Evolutionary conservation across 2,888 invertebrate species (phyloP).

Genomic region (Lottia gigantea): DNA sequence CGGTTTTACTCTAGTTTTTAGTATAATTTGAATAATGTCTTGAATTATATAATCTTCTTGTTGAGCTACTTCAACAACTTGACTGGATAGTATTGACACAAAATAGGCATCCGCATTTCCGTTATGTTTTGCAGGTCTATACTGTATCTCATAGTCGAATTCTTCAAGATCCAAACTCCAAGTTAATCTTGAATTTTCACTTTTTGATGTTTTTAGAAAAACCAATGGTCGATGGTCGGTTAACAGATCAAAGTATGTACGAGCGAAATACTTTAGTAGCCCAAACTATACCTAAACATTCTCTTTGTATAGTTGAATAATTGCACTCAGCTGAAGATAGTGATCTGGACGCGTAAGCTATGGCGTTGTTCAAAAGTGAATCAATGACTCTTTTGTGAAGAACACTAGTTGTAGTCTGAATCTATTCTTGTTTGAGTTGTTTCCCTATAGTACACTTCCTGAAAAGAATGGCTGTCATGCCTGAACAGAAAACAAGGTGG

Average conservation of each 20-base stretch:
- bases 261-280: conserved; percentile 19
- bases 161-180: not conserved
- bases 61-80: conserved; percentile 3
- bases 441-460: no score
- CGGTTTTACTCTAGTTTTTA: not conserved
- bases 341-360: conserved; percentile 18
- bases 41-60: not conserved
- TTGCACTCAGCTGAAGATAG: conserved; percentile 16
- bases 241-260: not conserved
- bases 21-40: not conserved
- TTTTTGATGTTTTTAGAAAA: not conserved
- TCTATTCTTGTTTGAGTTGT: no score
- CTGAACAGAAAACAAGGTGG: no score
- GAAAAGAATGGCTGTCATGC: no score
- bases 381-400: no score
- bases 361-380: no score
- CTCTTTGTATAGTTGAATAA: conserved; percentile 24
- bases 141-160: not conserved
- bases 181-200: not conserved
- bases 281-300: conserved; percentile 15
- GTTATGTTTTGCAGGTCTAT: not conserved
- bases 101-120: not conserved
- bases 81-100: not conserved
- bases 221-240: not conserved
- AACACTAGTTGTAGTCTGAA: no score